Evolutionary conservation across 2,113 vertebrate genomes (phyloP).

Genomic region (Ramphastos sulfuratus): DNA sequence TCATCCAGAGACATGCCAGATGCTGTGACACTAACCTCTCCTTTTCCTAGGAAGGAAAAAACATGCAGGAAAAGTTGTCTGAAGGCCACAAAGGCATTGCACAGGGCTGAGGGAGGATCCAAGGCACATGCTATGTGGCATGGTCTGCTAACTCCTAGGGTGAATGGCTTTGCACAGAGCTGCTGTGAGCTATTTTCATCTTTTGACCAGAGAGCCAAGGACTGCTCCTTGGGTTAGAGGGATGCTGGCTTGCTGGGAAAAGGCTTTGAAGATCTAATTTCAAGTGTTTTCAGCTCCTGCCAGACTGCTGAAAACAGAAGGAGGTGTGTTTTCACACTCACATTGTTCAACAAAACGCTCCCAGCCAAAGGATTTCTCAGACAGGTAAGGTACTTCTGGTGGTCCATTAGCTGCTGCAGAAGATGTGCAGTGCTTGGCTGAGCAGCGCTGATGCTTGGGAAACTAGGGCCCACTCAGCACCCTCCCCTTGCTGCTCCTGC

Average conservation of each 20-base stretch:
- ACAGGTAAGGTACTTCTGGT: background rate
- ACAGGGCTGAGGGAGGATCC: background rate
- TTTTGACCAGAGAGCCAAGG: background rate
- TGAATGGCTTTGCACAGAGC: background rate
- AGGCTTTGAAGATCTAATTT: background rate
- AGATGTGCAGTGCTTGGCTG: fast-evolving
- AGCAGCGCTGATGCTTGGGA: background rate
- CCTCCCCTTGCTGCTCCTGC: background rate
- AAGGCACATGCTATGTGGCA: fast-evolving
- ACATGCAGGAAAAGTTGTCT: background rate
- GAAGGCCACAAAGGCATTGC: background rate
- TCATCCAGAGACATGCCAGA: background rate
- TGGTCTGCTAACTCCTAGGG: background rate
- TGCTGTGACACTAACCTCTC: background rate
- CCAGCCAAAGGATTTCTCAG: background rate
- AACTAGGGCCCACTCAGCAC: background rate
- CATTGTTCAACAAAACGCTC: background rate
- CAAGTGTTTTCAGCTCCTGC: conserved; percentile 12
- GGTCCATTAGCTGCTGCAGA: background rate
- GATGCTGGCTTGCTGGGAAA: background rate
- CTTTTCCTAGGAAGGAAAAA: background rate
- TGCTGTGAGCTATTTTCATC: background rate
- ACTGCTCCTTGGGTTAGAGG: background rate
- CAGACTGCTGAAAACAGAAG: background rate
- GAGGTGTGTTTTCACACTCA: background rate